Conservation (phyloP, 64 coral and sea anemone species). For the Montipora foliosa region DNA sequence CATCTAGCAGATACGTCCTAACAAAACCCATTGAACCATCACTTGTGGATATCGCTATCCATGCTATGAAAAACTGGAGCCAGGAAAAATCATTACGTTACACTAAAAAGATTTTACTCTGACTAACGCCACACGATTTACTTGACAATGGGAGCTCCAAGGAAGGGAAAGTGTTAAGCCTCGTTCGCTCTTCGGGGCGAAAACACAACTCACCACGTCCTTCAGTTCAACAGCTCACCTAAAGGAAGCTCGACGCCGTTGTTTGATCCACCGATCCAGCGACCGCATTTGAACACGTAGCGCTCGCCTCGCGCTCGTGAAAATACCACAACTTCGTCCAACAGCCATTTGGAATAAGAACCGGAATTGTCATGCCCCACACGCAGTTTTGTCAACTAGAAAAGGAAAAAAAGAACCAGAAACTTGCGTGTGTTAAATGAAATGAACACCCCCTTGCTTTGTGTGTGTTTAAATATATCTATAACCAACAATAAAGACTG, state of each 20-base stretch:
- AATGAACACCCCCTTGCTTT: neutral
- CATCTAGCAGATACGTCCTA: too few relatives aligned
- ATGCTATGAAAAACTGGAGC: too few relatives aligned
- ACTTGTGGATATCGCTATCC: too few relatives aligned
- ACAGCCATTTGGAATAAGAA: constrained; percentile 60
- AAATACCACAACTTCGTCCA: constrained; percentile 80
- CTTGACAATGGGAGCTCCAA: too few relatives aligned
- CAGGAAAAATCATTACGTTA: too few relatives aligned
- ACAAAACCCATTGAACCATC: too few relatives aligned
- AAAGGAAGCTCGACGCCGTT: constrained; percentile 68
- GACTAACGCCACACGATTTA: too few relatives aligned
- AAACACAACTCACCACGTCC: neutral
- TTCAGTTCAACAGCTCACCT: constrained; percentile 34
- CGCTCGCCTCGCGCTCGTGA: constrained; percentile 81
- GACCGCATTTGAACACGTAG: constrained; percentile 89
- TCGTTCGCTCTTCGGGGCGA: neutral
- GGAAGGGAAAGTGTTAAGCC: too few relatives aligned
- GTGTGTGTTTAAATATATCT: too few relatives aligned
- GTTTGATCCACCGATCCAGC: constrained; percentile 76
- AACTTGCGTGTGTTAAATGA: neutral
- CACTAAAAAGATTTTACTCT: too few relatives aligned
- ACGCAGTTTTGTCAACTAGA: constrained; percentile 69
- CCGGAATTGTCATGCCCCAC: constrained; percentile 74
- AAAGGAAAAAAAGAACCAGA: neutral
- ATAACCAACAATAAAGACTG: too few relatives aligned